Evolutionary conservation across 37 sponge, comb jelly and placozoan species (phyloP), one percentile per base, ranked within the genome.

Genomic region (Axinella damicornis): DNA sequence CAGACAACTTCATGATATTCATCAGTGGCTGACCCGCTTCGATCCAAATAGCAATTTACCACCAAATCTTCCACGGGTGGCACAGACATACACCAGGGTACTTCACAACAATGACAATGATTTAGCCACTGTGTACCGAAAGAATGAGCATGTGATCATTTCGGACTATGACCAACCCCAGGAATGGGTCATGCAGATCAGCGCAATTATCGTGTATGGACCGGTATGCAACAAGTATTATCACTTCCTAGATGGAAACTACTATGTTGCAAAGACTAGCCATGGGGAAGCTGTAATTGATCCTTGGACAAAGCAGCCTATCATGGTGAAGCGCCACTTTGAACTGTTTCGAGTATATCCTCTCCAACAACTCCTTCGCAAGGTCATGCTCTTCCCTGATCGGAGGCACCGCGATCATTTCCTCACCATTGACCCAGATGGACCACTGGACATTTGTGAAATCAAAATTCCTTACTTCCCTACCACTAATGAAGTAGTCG

Each of bases 101-200:
- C 22, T 69, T 12, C 27, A 69, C 21, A 27, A 22, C 32, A 69
- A 69, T 33, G 36, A 35, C 36, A 32, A 69, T 35, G 69, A 35
- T 20, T 37, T 69, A 12, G 69, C 12, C 34, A 31, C 18, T 22
- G 59, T 55, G 31, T 34, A 30, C 33, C 31, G 76, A 16, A 20
- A 21, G 22, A 20, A 30, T 32, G 60, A 76, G 57, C 32, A 30
- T 76, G 36, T 55, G 20, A 21, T 33, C 54, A 28, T 57, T n/a
- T 59, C 28, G 31, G 35, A 76, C 27, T 2, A 28, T 30, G 1
- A 18, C 31, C 59, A 41, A n/a, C 4, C 33, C n/a, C 37, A 24
- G 22, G 80, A 79, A 79, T 79, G 80, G 80, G 30, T 79, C 1
- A 28, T 79, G 27, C n/a, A 79, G 53, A 79, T 65, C 33, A 36